These are phyloP conservation scores for Dasypogon diadema DNA, from an alignment of 2,888 invertebrate genomes.

Conservation along the genomic window DNA sequence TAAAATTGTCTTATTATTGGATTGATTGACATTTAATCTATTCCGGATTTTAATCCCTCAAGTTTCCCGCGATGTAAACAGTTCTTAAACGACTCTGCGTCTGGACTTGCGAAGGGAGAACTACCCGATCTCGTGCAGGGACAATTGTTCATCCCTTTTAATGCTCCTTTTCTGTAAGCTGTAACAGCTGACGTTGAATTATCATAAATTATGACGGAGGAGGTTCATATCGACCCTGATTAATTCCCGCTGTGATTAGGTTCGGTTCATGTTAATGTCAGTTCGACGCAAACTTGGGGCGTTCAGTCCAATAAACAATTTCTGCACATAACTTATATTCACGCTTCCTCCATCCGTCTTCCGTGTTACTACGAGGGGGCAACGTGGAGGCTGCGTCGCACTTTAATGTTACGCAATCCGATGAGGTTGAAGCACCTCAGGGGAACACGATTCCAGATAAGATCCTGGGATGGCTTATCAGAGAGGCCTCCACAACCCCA, in stretches of 20 bases:
- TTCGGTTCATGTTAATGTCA: constrained; percentile 12
- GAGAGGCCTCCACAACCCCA: not conserved
- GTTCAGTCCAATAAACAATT: not conserved
- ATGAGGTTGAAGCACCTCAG: not conserved
- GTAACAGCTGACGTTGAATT: constrained; percentile 66
- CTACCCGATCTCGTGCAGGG: not conserved
- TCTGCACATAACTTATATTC: not conserved
- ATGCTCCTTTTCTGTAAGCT: constrained; percentile 59
- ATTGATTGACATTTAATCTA: constrained; percentile 61
- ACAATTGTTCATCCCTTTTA: constrained; percentile 5
- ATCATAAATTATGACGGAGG: constrained; percentile 63
- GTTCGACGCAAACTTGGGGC: not conserved
- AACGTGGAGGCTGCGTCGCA: not conserved
- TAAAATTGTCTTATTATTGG: constrained; percentile 52
- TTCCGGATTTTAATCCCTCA: constrained; percentile 49
- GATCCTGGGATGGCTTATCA: not conserved
- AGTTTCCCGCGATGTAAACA: constrained; percentile 1
- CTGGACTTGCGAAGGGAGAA: not conserved
- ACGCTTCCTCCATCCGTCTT: not conserved
- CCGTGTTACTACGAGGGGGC: too few species aligned
- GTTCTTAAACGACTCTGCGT: not conserved
- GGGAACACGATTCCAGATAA: constrained; percentile 1
- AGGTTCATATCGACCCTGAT: constrained; percentile 22
- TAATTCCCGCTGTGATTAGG: constrained; percentile 35
- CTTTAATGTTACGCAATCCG: not conserved